Evolutionary conservation across 2,113 vertebrate genomes (phyloP), one percentile per base, ranked within the genome.

Genomic region (Thinocorus orbignyianus): DNA sequence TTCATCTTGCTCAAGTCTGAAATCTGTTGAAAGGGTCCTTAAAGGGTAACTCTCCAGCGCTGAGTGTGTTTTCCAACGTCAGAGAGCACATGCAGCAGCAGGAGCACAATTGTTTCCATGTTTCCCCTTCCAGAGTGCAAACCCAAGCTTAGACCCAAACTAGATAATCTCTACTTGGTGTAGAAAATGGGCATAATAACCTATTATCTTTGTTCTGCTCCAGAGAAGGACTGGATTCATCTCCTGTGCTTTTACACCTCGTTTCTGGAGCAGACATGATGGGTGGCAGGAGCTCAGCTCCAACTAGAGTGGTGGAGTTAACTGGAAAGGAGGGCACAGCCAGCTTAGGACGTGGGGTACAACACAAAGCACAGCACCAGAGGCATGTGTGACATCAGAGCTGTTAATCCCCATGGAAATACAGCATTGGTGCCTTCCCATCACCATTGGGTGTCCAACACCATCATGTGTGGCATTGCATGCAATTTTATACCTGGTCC

Each of bases 11-110:
- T 87, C 24, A 52, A 81, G 68, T 26, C 90, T 93, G 85, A 88
- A 88, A 60, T 90, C 83, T 80, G 18, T 82, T 94, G 60, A 77
- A 91, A 94, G 79, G 60, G n/a, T 81, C 79, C 30, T 86, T 37
- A 39, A 62, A 66, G 79, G 41, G 28, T 35, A 71, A 54, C 22
- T 79, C 65, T 54, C 17, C n/a, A 65, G 51, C 3, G 1, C 51
- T 49, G 60, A 83, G 51, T 3, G 1, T 28, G 35, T 83, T 88
- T 60, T 74, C 74, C 66, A 46, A 35, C 74, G 65, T 14, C 72
- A 71, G 39, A 66, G 46, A 81, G 69, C 60, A 39, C 58, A 58
- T 1, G 2, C n/a, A 58, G 51, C 42, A 76, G 18, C 7, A 64
- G 51, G 7, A 80, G 52, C 19, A n/a, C 9, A 8, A 2, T 12